A percentile compares a stretch with the other conserved stretches of the same genome.
phyloP scores from a whole-genome alignment of 2,113 vertebrate species.

The Lates calcarifer region DNA sequence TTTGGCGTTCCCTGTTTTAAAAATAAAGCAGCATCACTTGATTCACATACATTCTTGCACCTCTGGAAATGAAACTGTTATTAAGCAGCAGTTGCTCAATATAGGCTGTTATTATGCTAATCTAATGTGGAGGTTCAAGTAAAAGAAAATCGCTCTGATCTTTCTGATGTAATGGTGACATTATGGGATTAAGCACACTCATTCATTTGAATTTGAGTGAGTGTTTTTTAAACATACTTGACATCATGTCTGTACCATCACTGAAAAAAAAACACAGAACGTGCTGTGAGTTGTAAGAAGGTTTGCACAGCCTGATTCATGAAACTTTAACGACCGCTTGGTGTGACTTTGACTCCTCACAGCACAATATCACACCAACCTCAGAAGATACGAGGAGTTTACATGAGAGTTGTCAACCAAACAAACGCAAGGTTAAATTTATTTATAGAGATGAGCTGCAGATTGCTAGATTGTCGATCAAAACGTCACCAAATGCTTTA shows the following conservation, averaged over 20 bases:
- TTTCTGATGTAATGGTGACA: not conserved
- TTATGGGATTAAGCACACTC: not conserved
- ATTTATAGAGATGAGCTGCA: not conserved
- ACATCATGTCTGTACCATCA: not conserved
- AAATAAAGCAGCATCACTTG: conserved; percentile 37
- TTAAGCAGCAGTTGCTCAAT: not conserved
- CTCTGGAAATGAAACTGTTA: not conserved
- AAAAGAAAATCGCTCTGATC: not conserved
- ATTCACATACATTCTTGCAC: conserved; percentile 1
- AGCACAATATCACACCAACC: conserved; percentile 3
- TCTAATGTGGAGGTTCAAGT: conserved; percentile 6
- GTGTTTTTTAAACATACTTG: not conserved
- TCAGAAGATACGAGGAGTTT: not conserved
- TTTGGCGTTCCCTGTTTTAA: conserved; percentile 32
- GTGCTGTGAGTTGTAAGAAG: conserved; percentile 34
- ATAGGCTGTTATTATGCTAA: not conserved
- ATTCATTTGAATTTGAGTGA: not conserved
- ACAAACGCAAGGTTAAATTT: not conserved
- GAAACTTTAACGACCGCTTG: conserved; percentile 41
- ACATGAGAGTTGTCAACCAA: not conserved
- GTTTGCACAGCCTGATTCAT: conserved; percentile 33
- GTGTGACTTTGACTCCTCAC: conserved; percentile 23
- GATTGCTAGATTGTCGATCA: not conserved
- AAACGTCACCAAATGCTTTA: not conserved
- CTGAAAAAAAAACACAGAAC: conserved; percentile 35